Evolutionary conservation across 1,140 invertebrate species (phyloP).

Genomic region (Teleogryllus occipitalis): DNA sequence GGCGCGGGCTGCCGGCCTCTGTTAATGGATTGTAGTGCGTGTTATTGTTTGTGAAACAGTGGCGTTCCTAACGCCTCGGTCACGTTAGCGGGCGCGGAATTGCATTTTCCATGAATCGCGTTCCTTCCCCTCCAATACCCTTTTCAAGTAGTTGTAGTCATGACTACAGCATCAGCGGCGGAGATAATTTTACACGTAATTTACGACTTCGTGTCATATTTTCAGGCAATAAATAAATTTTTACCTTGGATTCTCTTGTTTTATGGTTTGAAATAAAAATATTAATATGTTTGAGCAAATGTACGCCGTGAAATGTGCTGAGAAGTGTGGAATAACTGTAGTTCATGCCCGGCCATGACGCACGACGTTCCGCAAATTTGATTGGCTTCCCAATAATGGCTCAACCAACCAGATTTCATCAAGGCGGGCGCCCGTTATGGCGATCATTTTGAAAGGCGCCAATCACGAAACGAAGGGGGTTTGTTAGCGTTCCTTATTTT

Average conservation of each 20-base stretch:
- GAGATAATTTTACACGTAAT: no score
- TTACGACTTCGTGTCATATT: no score
- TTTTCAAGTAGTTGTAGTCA: no score
- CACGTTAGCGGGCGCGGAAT: background rate
- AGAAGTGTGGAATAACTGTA: no score
- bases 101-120: background rate
- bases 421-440: background rate
- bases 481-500: no score
- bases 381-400: background rate
- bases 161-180: no score
- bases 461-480: background rate
- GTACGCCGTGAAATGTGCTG: no score
- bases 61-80: background rate
- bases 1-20: background rate
- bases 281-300: no score
- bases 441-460: background rate
- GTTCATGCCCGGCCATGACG: background rate
- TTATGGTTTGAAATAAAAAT: no score
- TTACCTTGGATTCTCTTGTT: no score
- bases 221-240: no score
- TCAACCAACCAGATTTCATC: background rate
- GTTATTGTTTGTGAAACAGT: background rate
- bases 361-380: background rate
- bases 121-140: background rate
- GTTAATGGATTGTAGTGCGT: slow-evolving; percentile 4